Conservation (phyloP, 92 coral and sea anemone species). For the Chrysogorgia sp. region DNA sequence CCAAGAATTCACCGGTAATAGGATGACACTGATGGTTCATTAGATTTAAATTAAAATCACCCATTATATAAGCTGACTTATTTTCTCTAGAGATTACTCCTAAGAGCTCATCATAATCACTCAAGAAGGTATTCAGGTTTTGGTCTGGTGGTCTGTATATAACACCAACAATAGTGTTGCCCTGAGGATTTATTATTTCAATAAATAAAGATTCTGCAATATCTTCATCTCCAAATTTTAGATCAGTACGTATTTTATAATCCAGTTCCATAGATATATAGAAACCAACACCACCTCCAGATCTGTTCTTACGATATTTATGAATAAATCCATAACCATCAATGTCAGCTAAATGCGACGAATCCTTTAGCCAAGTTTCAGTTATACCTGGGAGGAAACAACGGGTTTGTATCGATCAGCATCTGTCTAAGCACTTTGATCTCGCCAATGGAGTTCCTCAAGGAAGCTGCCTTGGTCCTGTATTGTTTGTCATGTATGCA, state of each 20-base stretch:
- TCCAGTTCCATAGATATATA: too few species aligned
- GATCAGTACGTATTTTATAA: constrained; percentile 12
- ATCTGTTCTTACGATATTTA: constrained; percentile 18
- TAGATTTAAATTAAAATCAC: constrained; percentile 56
- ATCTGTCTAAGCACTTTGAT: too few species aligned
- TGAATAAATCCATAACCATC: constrained; percentile 25
- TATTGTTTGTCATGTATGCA: too few species aligned
- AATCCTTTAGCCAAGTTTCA: constrained; percentile 40
- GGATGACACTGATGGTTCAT: constrained; percentile 49
- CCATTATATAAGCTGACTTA: constrained; percentile 41
- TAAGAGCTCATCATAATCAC: constrained; percentile 27
- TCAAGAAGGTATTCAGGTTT: constrained; percentile 44
- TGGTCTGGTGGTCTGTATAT: constrained; percentile 55
- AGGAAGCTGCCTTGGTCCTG: too few species aligned
- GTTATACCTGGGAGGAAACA: constrained; percentile 7
- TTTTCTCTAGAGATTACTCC: constrained; percentile 52
- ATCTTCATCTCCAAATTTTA: constrained; percentile 1
- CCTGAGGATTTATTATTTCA: constrained; percentile 12
- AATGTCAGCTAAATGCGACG: constrained; percentile 21
- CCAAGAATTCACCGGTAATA: constrained; percentile 60
- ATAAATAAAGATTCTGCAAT: constrained; percentile 31
- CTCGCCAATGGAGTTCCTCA: too few species aligned
- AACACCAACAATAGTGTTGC: constrained; percentile 51
- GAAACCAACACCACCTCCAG: constrained; percentile 47
- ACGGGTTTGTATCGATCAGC: too few species aligned